Evolutionary conservation across 92 coral and sea anemone species (phyloP).

Genomic region (Porites rus): DNA sequence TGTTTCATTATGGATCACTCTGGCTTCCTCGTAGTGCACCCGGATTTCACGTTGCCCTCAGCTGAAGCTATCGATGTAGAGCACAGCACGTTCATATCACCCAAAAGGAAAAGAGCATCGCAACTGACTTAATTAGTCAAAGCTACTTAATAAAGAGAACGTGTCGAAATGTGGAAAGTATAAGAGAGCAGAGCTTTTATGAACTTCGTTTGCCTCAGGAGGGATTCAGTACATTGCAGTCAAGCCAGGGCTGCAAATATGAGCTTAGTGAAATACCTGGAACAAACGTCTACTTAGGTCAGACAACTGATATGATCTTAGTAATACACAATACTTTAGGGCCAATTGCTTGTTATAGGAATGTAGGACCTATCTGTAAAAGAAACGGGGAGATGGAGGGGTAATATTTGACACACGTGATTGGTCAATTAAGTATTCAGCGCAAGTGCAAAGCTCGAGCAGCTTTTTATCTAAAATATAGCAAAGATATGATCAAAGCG

Average conservation of each 20-base stretch:
- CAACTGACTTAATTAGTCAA: conserved; percentile 60
- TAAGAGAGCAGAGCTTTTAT: conserved; percentile 53
- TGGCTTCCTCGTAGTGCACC: conserved; percentile 69
- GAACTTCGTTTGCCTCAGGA: conserved; percentile 43
- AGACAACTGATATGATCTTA: not conserved
- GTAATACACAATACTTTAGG: too few species aligned
- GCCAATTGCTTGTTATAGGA: too few species aligned
- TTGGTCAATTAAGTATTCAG: too few species aligned
- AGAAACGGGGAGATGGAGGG: too few species aligned
- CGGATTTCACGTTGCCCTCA: conserved; percentile 51
- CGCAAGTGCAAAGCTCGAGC: too few species aligned
- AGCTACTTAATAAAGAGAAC: conserved; percentile 32
- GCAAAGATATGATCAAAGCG: too few species aligned
- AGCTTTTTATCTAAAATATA: too few species aligned
- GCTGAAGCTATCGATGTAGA: conserved; percentile 34
- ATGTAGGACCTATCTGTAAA: too few species aligned
- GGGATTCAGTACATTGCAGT: not conserved
- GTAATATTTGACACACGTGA: too few species aligned
- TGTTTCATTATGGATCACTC: conserved; percentile 72
- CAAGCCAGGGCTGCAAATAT: conserved; percentile 2
- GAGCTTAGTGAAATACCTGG: conserved; percentile 18
- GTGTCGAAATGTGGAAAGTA: conserved; percentile 50
- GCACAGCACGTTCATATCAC: conserved; percentile 66
- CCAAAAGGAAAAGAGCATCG: conserved; percentile 46
- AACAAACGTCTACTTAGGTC: conserved; percentile 62